These are phyloP conservation scores for Centrocercus urophasianus DNA, from an alignment of 2,113 vertebrate species.

Conservation along the genomic window DNA sequence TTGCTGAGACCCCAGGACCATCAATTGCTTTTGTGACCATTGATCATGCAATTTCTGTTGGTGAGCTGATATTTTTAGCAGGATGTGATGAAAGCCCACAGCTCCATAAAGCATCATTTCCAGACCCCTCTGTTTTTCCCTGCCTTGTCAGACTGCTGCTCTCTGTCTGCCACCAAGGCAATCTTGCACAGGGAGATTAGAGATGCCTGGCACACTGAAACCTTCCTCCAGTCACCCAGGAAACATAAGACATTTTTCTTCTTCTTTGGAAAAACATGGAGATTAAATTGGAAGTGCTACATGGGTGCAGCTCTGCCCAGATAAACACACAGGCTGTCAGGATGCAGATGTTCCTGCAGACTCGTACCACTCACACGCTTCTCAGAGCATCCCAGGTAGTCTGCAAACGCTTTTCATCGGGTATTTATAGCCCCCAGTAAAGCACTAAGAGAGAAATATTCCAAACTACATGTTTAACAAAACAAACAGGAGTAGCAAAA, in stretches of 20 bases:
- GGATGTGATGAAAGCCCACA: not conserved
- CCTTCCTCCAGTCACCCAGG: constrained; percentile 43
- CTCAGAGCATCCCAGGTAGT: constrained; percentile 23
- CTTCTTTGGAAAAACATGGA: constrained; percentile 26
- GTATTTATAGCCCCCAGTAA: constrained; percentile 36
- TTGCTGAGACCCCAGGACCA: not conserved
- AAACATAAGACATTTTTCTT: constrained; percentile 38
- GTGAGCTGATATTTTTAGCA: not conserved
- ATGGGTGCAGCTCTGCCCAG: constrained; percentile 5
- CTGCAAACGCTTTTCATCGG: not conserved
- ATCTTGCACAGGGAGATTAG: constrained; percentile 20
- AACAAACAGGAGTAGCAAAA: not conserved
- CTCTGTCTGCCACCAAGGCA: constrained; percentile 15
- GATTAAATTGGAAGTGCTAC: constrained; percentile 44
- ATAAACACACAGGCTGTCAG: constrained; percentile 41
- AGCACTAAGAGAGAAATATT: constrained; percentile 10
- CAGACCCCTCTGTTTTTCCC: not conserved
- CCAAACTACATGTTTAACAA: not conserved
- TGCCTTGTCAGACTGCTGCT: not conserved
- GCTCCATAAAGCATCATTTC: not conserved
- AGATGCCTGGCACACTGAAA: constrained; percentile 33
- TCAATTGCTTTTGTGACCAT: not conserved
- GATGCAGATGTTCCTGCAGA: constrained; percentile 41
- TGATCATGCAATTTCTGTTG: not conserved
- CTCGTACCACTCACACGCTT: not conserved